These are phyloP conservation scores for Neomorphus geoffroyi DNA, from an alignment of 2,797 vertebrate species.

Conservation along the genomic window DNA sequence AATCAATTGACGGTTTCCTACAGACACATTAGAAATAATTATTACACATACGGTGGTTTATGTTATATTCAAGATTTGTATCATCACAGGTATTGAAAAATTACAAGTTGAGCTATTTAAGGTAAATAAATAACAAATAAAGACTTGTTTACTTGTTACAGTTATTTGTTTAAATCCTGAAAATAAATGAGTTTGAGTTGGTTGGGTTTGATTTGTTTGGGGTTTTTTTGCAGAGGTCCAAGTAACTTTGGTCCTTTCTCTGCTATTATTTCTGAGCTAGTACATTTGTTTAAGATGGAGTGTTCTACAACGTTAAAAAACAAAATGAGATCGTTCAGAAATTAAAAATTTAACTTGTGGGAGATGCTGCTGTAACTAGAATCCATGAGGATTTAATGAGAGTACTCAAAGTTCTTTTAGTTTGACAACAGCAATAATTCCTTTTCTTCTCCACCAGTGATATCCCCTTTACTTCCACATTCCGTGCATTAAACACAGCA, in stretches of 20 bases:
- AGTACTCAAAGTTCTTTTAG: background rate
- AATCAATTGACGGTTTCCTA: background rate
- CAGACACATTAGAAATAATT: background rate
- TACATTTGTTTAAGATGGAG: background rate
- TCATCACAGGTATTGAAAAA: background rate
- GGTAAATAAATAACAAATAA: slow-evolving; percentile 2
- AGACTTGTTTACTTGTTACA: too few relatives aligned
- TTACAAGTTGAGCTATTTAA: background rate
- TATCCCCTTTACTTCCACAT: background rate
- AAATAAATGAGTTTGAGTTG: too few relatives aligned
- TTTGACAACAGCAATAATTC: background rate
- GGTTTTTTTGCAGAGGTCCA: too few relatives aligned
- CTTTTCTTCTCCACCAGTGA: background rate
- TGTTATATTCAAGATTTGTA: background rate
- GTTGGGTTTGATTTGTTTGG: too few relatives aligned
- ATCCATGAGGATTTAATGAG: slow-evolving; percentile 28
- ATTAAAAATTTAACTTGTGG: slow-evolving; percentile 39
- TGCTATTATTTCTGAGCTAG: background rate
- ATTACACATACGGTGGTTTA: background rate
- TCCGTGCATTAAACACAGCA: background rate
- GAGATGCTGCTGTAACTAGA: slow-evolving; percentile 19
- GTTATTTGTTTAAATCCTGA: background rate
- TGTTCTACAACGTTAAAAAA: background rate
- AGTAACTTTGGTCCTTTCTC: background rate
- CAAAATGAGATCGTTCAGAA: slow-evolving; percentile 20